Base-by-base conservation (phyloP, 2,113 vertebrate genomes). In the Rhinoptilus africanus region DNA sequence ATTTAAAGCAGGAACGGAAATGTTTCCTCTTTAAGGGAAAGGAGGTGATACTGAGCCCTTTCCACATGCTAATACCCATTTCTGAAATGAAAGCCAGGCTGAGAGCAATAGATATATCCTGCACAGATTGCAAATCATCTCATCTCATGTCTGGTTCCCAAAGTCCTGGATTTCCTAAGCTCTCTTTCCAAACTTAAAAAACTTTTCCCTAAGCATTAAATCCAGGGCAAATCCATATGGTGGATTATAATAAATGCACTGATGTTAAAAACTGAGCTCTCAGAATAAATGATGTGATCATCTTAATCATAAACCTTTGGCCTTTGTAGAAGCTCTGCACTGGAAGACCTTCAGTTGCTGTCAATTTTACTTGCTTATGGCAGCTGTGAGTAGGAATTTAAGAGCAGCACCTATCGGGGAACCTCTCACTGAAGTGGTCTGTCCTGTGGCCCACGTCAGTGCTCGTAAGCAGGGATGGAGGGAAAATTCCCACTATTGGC, bases 141-240 rank as follows among this genome's bases (percentile, higher is more conserved):
- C 48, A 77, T 77, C 80, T 81, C 1, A 0, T 82, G 32, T 68
- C 80, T 81, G 75, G 34, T 82, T 86, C 43, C 39, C 8, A 8
- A 85, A 88, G 62, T 57, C 54, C 54, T 89, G 66, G 41, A 32
- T 87, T 88, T 92, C 82, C 68, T 63, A 83, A 91, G 51, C 30
- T 92, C 74, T 67, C 54, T 57, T 91, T 97, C 92, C 76, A 92
- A 92, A 93, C 23, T 62, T 90, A 56, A 78, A 91, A 87, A 96
- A 37, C 39, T 50, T 91, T 85, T 79, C 45, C 88, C 76, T 83
- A 88, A 94, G 41, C 85, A 94, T 39, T 92, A 91, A 97, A 94
- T 85, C 79, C 74, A 89, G 92, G 92, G n/a, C 48, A 93, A 94
- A 95, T 75, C 57, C 47, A 67, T 64, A 54, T 64, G 77, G 53